A percentile compares a stretch with the other conserved stretches of the same genome.
Conservation (phyloP, 2,797 vertebrate species). For the Myotis daubentonii region DNA sequence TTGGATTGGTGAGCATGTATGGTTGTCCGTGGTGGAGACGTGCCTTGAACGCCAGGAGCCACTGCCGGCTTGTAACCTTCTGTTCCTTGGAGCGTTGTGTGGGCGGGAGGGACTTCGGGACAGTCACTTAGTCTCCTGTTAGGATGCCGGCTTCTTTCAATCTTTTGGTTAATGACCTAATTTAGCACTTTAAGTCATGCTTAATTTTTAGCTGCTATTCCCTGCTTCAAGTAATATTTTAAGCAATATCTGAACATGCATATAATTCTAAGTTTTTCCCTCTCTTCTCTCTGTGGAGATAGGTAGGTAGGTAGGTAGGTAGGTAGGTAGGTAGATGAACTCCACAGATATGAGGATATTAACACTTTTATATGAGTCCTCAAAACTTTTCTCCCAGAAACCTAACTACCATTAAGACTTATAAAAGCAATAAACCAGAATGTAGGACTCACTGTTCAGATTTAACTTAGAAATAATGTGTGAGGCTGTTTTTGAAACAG, state of each 20-base stretch:
- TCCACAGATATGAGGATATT: not conserved
- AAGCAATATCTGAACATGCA: not conserved
- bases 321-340: not conserved
- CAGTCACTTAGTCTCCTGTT: not conserved
- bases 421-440: not conserved
- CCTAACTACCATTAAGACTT: not conserved
- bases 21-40: not conserved
- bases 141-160: not conserved
- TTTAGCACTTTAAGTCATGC: not conserved
- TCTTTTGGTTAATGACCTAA: not conserved
- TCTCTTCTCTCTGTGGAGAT: fast-evolving
- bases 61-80: not conserved
- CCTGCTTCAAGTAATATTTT: not conserved
- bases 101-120: not conserved
- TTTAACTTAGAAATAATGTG: not conserved
- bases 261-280: not conserved
- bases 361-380: not conserved
- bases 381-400: not conserved
- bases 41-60: not conserved
- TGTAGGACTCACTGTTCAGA: not conserved
- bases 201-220: not conserved
- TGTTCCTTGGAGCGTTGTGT: not conserved
- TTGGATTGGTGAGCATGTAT: not conserved
- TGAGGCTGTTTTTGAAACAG: not conserved
- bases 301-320: not conserved